These are phyloP conservation scores for Tribolium freemani DNA, from an alignment of 2,888 invertebrate species.

Conservation along the genomic window DNA sequence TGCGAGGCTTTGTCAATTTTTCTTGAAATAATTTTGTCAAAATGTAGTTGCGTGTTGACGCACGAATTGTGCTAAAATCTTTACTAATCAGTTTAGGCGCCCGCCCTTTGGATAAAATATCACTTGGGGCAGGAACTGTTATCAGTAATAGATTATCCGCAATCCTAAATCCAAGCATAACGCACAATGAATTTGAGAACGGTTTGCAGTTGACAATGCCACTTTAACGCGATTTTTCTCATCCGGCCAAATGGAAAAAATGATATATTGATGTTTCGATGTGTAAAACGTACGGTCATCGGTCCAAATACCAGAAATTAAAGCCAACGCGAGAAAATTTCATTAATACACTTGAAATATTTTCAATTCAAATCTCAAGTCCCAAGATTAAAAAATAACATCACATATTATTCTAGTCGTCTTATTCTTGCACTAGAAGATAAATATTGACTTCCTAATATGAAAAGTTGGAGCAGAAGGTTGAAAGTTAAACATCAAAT, in stretches of 20 bases:
- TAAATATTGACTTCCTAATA: not conserved
- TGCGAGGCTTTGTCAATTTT: too few relatives aligned
- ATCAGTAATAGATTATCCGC: not conserved
- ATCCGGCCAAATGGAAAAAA: not conserved
- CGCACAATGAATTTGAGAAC: not conserved
- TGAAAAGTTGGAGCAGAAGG: not conserved
- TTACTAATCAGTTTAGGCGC: not conserved
- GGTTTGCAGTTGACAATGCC: not conserved
- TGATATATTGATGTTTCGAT: not conserved
- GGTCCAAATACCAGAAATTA: not conserved
- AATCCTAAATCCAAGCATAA: not conserved
- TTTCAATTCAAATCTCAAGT: not conserved
- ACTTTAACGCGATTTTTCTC: not conserved
- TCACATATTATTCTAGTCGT: not conserved
- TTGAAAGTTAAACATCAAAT: not conserved
- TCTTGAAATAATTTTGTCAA: too few relatives aligned
- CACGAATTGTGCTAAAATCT: not conserved
- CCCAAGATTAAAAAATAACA: not conserved
- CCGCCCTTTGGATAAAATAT: not conserved
- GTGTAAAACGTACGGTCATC: not conserved
- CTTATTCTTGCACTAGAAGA: not conserved
- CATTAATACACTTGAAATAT: not conserved
- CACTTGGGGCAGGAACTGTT: not conserved
- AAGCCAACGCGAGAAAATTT: too few relatives aligned
- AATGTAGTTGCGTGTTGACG: too few relatives aligned